Evolutionary conservation across 2,888 invertebrate genomes (phyloP), one percentile per base, ranked within the genome.

Genomic region (Drosophila siamana): DNA sequence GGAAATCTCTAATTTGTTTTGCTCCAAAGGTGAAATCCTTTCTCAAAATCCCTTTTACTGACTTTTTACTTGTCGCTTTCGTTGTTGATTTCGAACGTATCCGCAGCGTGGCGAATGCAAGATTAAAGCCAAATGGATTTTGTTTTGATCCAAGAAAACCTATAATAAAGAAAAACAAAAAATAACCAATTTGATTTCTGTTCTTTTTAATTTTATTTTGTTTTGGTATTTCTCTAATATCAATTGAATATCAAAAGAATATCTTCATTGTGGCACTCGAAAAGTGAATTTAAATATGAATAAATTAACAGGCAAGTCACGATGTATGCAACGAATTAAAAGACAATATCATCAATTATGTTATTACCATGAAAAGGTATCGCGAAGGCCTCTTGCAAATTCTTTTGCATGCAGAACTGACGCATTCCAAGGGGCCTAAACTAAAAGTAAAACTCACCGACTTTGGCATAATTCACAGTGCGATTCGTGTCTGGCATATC

Each of bases 301-400:
- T 77, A 41, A 63, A 70, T 86, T 80, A 50, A 57, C 50, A 90
- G 83, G 83, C 88, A 50, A 63, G 64, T 61, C 89, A 89, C 89
- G 89, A 74, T 64, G 62, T 68, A 69, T 61, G 66, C 80, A 89
- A 80, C 91, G 91, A 91, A 91, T 91, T 91, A 91, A 91, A 91
- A 92, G 86, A 90, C 91, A 91, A 91, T 92, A 91, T 87, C 90
- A 91, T 91, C 89, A 92, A 92, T 92, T 92, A 91, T 87, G 82
- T 84, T 88, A 88, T 90, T 88, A 79, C 80, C 78, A 81, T 86
- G 84, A 71, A 76, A 74, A 77, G 81, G 77, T 83, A 78, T 56
- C 69, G 50, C 40, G 57, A 67, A 47, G 46, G 40, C 56, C 48
- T 16, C 16, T 47, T 57, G 67, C 74, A 56, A 50, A 78, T 75